Evolutionary conservation across 2,888 invertebrate species (phyloP), one percentile per base, ranked within the genome.

Genomic region (Rugalucina vietnamica): DNA sequence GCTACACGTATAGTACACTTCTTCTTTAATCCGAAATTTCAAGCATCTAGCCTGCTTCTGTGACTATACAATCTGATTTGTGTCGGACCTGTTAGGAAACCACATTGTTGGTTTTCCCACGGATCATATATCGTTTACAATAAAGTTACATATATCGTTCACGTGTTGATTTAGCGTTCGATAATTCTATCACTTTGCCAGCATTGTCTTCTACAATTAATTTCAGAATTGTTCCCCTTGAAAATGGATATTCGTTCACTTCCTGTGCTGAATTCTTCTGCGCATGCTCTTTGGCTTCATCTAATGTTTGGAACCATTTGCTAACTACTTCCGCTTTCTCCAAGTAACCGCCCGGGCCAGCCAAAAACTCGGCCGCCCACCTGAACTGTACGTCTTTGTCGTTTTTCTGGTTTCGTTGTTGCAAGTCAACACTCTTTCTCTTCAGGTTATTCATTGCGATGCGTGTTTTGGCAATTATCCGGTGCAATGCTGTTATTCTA

Each of bases 331-430:
- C 88, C 50, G 86, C 86, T 50, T 84, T 90, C 21, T 86, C 81
- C 27, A 83, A 24, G 57, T 72, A 90, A 21, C 88, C 90, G 0
- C 90, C 88, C 5, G 88, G 82, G 50, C 87, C 88, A 0, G 88
- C 86, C 49, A 88, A 29, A 34, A 88, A 90, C 29, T 90, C 88
- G 5, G 76, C 90, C 1, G 80, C 85, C 90, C 90, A 90, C 1
- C 90, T 73, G 50, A 76, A 90, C 32, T 82, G 72, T 1, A 32
- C 8, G 34, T 65, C 18, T 18, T 34, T 18, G 1, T 34, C 29
- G 1, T 32, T 24, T 18, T 75, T 57, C 54, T 75, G 10, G 1
- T 24, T 14, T 21, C 1, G 29, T 24, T 74, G 54, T 3, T 27
- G 24, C 8, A 32, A 24, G 21, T 75, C 32, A 29, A 75, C 57